These are phyloP conservation scores for Strongylocentrotus purpuratus DNA, from an alignment of 35 echinoderm and acorn worm species.

Conservation along the genomic window DNA sequence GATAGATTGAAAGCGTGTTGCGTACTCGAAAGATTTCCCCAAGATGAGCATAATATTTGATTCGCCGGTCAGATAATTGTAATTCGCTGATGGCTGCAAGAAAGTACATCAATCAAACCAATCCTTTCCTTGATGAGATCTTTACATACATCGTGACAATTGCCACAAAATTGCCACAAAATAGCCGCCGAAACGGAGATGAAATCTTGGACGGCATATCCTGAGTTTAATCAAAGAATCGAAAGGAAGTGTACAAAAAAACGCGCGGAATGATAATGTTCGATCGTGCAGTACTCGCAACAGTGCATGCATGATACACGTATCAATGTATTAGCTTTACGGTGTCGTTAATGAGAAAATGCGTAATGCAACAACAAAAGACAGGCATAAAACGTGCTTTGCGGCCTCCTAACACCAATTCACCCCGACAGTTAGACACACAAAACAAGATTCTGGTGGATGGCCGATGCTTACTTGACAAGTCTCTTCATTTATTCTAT, in stretches of 20 bases:
- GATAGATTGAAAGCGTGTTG: conserved; percentile 33
- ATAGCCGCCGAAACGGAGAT: conserved; percentile 26
- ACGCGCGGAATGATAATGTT: neutral
- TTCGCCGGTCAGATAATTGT: conserved; percentile 22
- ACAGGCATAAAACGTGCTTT: conserved; percentile 18
- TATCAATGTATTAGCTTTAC: conserved; percentile 4
- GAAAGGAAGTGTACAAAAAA: neutral
- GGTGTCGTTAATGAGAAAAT: neutral
- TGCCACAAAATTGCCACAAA: conserved; percentile 45
- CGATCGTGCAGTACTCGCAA: neutral
- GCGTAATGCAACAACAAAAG: conserved; percentile 11
- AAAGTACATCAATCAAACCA: conserved; percentile 33
- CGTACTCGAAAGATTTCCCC: neutral
- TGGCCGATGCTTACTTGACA: neutral
- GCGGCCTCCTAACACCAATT: neutral
- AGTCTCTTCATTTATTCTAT: conserved; percentile 27
- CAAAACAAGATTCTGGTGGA: conserved; percentile 23
- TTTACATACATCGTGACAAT: conserved; percentile 39
- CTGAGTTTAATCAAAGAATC: conserved; percentile 16
- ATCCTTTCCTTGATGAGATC: conserved; percentile 28
- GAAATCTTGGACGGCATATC: conserved; percentile 16
- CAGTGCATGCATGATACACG: neutral
- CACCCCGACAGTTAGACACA: neutral
- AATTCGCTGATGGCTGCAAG: neutral
- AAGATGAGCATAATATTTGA: conserved; percentile 22